A percentile compares a stretch with the other conserved stretches of the same genome.
These are phyloP conservation scores for Actinemys pallida DNA, from an alignment of 2,113 vertebrate species.

Conservation along the genomic window DNA sequence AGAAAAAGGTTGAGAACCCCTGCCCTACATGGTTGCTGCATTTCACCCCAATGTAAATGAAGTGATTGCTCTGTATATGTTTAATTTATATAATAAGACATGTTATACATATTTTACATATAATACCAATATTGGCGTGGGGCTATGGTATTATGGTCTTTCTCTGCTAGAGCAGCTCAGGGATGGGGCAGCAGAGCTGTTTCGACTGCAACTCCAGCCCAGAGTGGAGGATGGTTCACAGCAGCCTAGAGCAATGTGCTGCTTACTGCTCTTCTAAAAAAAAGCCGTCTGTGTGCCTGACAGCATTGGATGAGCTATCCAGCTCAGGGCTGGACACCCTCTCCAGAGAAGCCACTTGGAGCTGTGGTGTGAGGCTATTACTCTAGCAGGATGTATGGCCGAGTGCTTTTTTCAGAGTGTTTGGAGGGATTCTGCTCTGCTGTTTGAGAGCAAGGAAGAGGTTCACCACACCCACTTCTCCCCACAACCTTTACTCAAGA, in stretches of 20 bases:
- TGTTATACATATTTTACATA: no score
- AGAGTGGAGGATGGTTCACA: no score
- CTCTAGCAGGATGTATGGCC: neutral
- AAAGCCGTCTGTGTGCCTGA: no score
- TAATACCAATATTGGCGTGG: no score
- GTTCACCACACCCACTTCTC: neutral
- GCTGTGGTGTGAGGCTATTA: no score
- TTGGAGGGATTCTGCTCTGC: neutral
- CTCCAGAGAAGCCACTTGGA: no score
- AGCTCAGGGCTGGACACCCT: no score
- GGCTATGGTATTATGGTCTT: neutral
- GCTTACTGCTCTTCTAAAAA: neutral
- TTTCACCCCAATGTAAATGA: slow-evolving; percentile 11
- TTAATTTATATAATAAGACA: no score
- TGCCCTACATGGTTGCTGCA: fast-evolving
- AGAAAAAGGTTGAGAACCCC: no score
- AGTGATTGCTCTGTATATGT: neutral
- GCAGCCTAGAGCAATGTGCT: neutral
- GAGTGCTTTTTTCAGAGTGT: neutral
- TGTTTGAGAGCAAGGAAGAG: neutral
- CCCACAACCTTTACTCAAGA: neutral
- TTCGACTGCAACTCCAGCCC: no score
- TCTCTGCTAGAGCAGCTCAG: neutral
- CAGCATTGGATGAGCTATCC: no score
- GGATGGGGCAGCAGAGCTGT: no score